Evolutionary conservation across 1,140 invertebrate species (phyloP), one percentile per base, ranked within the genome.

Genomic region (Aricia agestis): DNA sequence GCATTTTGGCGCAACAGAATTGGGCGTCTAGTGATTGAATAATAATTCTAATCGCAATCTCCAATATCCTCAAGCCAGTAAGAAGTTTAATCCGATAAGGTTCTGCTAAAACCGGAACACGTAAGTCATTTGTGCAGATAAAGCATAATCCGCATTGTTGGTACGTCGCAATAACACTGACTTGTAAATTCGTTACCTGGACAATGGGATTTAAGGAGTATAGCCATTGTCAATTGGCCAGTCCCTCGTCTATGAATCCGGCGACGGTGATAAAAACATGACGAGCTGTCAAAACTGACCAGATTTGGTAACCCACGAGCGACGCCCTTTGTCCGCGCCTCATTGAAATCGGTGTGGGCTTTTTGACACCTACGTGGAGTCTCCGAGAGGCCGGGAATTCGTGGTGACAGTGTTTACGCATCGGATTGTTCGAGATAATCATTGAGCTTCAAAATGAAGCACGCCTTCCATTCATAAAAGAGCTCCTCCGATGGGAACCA

Each of bases 221-320:
- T 68, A 78, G 68, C 82, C 76, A 84, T 91, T 91, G 89, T 91
- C 67, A 82, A 91, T 89, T 91, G 83, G 86, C 75, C 80, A 79
- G 82, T 79, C 74, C 78, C 78, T 82, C 78, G 78, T 59, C 81
- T 81, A 81, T 88, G 73, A 88, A 85, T 86, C 82, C 87, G 85
- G 84, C 82, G 82, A 78, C 83, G 83, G 86, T 87, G 83, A 84
- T 87, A 90, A 89, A 87, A 90, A 89, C 88, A 89, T 88, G 88
- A 89, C 85, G 83, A 90, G 81, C 80, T 91, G 88, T 91, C 88
- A 91, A 89, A 91, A 91, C 88, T 87, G 87, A 85, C 80, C 83
- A 87, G 82, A 87, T 88, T 87, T 86, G 76, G 86, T 85, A 80
- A 83, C 79, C 82, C 84, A 87, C 86, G 88, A 89, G 88, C 88